Conservation (phyloP, 2,113 vertebrate genomes). For the Oostethus manadensis region DNA sequence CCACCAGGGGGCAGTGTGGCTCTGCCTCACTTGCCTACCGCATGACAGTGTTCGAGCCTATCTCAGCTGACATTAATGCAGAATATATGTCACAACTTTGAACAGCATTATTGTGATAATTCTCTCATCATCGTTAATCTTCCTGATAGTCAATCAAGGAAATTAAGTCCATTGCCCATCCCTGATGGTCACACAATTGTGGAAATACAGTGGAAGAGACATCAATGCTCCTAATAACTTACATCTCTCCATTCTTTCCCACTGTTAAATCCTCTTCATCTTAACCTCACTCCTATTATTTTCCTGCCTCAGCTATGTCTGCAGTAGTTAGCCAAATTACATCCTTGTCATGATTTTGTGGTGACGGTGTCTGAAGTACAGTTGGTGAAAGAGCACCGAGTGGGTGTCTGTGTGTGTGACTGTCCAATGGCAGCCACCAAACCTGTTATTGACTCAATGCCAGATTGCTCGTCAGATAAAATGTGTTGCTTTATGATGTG, state of each 20-base stretch:
- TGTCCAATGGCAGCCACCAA: constrained; percentile 44
- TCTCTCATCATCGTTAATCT: too few species aligned
- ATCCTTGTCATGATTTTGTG: constrained; percentile 51
- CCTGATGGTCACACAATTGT: not conserved
- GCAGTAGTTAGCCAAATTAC: constrained; percentile 52
- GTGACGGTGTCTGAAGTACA: constrained; percentile 57
- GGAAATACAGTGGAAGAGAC: constrained; percentile 26
- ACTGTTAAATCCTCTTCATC: constrained; percentile 27
- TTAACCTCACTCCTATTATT: constrained; percentile 33
- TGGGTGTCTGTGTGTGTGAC: constrained; percentile 33
- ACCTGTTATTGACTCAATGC: constrained; percentile 38
- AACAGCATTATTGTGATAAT: not conserved
- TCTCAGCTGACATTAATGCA: too few species aligned
- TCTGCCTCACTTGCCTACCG: too few species aligned
- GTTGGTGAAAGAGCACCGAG: constrained; percentile 42
- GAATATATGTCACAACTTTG: too few species aligned
- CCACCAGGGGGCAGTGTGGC: too few species aligned
- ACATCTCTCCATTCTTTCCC: constrained; percentile 31
- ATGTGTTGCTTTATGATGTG: constrained; percentile 17
- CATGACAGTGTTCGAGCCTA: too few species aligned
- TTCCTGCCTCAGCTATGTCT: constrained; percentile 33
- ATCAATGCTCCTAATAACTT: constrained; percentile 37
- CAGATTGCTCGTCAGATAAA: constrained; percentile 34
- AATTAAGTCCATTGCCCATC: not conserved
- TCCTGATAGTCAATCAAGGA: not conserved